These are phyloP conservation scores for Hypselothyrea guttata DNA, from an alignment of 2,888 invertebrate genomes.

Conservation along the genomic window DNA sequence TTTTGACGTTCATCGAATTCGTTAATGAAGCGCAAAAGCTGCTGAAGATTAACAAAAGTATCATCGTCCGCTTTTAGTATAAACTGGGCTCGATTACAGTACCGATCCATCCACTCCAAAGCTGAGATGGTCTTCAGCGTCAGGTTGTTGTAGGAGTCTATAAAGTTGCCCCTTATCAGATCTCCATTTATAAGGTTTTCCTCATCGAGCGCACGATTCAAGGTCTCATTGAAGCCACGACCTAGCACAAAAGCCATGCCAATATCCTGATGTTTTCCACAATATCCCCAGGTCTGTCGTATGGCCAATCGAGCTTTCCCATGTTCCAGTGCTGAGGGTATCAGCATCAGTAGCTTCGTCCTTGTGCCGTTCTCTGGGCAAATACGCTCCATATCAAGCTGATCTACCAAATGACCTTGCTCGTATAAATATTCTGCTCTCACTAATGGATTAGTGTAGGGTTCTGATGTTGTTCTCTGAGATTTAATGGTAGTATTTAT, in stretches of 20 bases:
- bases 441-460: background rate
- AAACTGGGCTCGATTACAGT: slow-evolving; percentile 87
- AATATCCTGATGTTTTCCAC: slow-evolving; percentile 84
- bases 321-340: slow-evolving; percentile 90
- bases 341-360: slow-evolving; percentile 83
- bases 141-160: slow-evolving; percentile 91
- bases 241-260: slow-evolving; percentile 85
- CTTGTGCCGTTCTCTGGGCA: slow-evolving; percentile 87
- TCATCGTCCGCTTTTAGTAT: slow-evolving; percentile 94
- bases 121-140: slow-evolving; percentile 92
- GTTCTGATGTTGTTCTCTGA: no score
- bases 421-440: slow-evolving; percentile 86
- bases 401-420: slow-evolving; percentile 85
- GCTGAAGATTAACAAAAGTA: slow-evolving; percentile 93
- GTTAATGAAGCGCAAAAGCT: slow-evolving; percentile 85
- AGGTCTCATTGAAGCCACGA: slow-evolving; percentile 83
- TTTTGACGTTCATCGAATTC: slow-evolving; percentile 84
- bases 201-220: slow-evolving; percentile 83
- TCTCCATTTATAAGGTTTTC: slow-evolving; percentile 90
- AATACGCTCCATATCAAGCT: slow-evolving; percentile 84
- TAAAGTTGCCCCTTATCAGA: slow-evolving; percentile 88
- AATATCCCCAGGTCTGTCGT: slow-evolving; percentile 92
- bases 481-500: no score
- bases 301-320: slow-evolving; percentile 88
- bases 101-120: slow-evolving; percentile 90